Evolutionary conservation across 2,113 vertebrate species (phyloP), one percentile per base, ranked within the genome.

Genomic region (Empidonax traillii): DNA sequence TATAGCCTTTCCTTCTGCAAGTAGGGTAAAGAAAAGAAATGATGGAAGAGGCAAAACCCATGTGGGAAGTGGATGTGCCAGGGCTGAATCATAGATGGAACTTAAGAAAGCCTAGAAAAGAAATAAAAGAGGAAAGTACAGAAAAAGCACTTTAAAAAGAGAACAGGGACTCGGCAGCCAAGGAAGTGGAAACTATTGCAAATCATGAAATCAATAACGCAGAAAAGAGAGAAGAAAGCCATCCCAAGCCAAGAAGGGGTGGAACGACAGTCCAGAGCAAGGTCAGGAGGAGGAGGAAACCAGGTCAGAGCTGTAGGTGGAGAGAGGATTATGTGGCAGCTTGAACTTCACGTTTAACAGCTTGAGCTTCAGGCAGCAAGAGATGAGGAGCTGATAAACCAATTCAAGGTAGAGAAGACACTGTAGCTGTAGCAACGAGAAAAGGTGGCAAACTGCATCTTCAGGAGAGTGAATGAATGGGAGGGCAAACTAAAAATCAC

Each of bases 271-370:
- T n/a, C 55, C 8, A 4, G 24, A 85, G 53, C 33, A 77, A 80
- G 78, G 46, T 41, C 3, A 2, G 44, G 47, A 79, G 28, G 20
- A 86, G 49, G 27, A 82, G 2, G 62, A 86, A 96, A 74, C 11
- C 37, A 80, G 72, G 79, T 81, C 51, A 96, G 82, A 77, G 39
- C 49, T 7, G 3, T 47, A 69, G 68, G 43, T 66, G 43, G 20
- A 87, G 30, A 68, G 21, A 58, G 10, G 59, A 91, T 94, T 94
- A 90, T 12, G 46, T 41, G 59, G 67, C 72, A 95, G 65, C 65
- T 41, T 93, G 55, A 85, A 79, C 24, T 43, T 17, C 92, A 71
- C 43, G 75, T 86, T 88, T 80, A 96, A 82, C 33, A 80, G 76
- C 72, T 63, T 77, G 72, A 91, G 51, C 72, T 88, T 73, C 63